A percentile compares a stretch with the other conserved stretches of the same genome.
Evolutionary conservation across 2,888 invertebrate genomes (phyloP).

Genomic region (Tridacna gigas): DNA sequence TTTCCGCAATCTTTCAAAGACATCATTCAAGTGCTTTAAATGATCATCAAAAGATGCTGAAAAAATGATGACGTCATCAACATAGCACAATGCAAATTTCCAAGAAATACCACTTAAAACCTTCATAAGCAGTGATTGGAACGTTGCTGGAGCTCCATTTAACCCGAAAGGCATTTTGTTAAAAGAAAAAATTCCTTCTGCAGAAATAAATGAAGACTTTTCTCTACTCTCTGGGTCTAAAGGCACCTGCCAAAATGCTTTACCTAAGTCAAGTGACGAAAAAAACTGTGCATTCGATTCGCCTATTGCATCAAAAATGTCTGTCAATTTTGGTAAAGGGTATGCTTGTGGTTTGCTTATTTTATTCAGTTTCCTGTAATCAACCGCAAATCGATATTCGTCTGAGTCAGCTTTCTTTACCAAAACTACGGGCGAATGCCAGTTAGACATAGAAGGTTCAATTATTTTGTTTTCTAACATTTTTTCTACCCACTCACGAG

Average conservation of each 20-base stretch:
- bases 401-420: constrained; percentile 3
- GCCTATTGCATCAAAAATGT: constrained; percentile 56
- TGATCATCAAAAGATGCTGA: constrained; percentile 49
- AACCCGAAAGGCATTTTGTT: constrained; percentile 50
- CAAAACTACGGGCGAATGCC: constrained; percentile 10
- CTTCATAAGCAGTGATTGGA: constrained; percentile 59
- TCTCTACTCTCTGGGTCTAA: not conserved
- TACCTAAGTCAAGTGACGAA: constrained; percentile 54
- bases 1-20: constrained; percentile 54
- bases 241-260: constrained; percentile 39
- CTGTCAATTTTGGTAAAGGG: constrained; percentile 57
- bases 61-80: constrained; percentile 64
- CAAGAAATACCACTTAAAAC: constrained; percentile 56
- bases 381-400: constrained; percentile 21
- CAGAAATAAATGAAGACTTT: not conserved
- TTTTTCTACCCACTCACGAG: not conserved
- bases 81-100: constrained; percentile 52
- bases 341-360: constrained; percentile 41
- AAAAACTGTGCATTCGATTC: constrained; percentile 53
- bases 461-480: constrained; percentile 14
- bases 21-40: constrained; percentile 47
- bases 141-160: constrained; percentile 54
- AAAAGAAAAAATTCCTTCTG: not conserved
- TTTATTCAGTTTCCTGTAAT: constrained; percentile 10
- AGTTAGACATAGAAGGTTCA: not conserved